Percentiles rank a stretch among this genome's conserved stretches.
Evolutionary conservation across 1,140 invertebrate genomes (phyloP).

Genomic region (Philopotamus ludificatus): DNA sequence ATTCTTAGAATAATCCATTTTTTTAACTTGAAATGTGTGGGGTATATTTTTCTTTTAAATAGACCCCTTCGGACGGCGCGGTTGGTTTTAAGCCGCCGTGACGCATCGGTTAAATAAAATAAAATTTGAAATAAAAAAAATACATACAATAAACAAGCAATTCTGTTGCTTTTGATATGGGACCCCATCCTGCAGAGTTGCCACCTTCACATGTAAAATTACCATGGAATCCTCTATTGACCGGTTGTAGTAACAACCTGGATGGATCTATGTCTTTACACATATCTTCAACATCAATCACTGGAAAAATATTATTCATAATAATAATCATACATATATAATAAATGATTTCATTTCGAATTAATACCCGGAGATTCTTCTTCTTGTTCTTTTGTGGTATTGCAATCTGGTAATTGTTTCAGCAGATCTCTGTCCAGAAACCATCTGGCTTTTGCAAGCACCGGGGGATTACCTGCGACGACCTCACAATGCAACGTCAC

Average conservation of each 20-base stretch:
- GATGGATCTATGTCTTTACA: slow-evolving; percentile 81
- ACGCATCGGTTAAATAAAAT: no score
- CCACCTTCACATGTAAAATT: slow-evolving; percentile 88
- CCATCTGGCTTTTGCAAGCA: slow-evolving; percentile 72
- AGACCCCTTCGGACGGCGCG: no score
- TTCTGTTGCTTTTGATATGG: slow-evolving; percentile 68
- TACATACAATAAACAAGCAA: slow-evolving; percentile 76
- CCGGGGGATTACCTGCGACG: slow-evolving; percentile 64
- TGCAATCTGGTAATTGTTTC: slow-evolving; percentile 81
- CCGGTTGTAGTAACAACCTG: slow-evolving; percentile 76
- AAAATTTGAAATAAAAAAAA: no score
- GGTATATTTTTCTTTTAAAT: no score
- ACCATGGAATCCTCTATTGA: slow-evolving; percentile 82
- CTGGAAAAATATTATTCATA: slow-evolving; percentile 14
- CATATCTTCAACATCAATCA: slow-evolving; percentile 51
- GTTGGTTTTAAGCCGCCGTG: no score
- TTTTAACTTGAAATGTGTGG: no score
- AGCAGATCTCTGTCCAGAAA: slow-evolving; percentile 78
- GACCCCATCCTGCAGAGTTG: slow-evolving; percentile 84
- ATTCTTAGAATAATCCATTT: no score
- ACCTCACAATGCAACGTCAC: slow-evolving; percentile 82
- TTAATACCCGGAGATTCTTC: slow-evolving; percentile 16
- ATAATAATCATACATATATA: not conserved
- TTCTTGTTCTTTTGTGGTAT: slow-evolving; percentile 55
- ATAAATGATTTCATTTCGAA: not conserved